A percentile compares a stretch with the other conserved stretches of the same genome.
Conservation (phyloP, 2,113 vertebrate genomes). For the Xenopus borealis region DNA sequence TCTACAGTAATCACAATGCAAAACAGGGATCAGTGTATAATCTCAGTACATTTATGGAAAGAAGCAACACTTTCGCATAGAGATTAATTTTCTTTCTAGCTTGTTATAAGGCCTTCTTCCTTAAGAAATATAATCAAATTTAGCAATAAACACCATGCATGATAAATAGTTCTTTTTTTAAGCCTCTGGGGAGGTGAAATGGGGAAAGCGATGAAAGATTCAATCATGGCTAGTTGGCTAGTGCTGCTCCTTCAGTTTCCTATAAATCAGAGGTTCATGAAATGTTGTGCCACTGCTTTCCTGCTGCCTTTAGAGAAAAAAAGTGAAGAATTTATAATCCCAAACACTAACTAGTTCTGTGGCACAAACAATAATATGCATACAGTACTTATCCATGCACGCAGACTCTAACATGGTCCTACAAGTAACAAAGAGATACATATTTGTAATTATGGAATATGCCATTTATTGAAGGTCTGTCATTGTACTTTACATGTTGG, state of each 20-base stretch:
- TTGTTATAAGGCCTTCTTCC: constrained; percentile 16
- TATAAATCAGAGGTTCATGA: constrained; percentile 30
- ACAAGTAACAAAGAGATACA: too few relatives aligned
- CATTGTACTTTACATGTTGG: too few relatives aligned
- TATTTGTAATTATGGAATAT: too few relatives aligned
- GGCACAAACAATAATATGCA: too few relatives aligned
- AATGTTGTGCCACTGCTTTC: background rate
- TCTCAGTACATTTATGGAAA: background rate
- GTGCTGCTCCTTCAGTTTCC: constrained; percentile 25
- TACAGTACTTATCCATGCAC: too few relatives aligned
- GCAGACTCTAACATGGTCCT: too few relatives aligned
- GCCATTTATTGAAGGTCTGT: too few relatives aligned
- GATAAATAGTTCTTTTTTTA: constrained; percentile 16
- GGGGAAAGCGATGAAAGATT: constrained; percentile 9
- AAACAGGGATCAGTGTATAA: constrained; percentile 12
- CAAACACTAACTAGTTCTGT: background rate
- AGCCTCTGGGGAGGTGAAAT: constrained; percentile 28
- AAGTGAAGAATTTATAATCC: background rate
- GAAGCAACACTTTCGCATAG: background rate
- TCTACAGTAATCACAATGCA: background rate
- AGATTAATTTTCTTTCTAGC: constrained; percentile 5
- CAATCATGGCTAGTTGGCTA: constrained; percentile 24
- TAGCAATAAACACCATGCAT: constrained; percentile 21
- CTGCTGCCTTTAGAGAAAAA: background rate
- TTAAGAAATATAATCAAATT: constrained; percentile 35